Evolutionary conservation across 2,888 invertebrate genomes (phyloP), one percentile per base, ranked within the genome.

Genomic region (Perdita meconis): DNA sequence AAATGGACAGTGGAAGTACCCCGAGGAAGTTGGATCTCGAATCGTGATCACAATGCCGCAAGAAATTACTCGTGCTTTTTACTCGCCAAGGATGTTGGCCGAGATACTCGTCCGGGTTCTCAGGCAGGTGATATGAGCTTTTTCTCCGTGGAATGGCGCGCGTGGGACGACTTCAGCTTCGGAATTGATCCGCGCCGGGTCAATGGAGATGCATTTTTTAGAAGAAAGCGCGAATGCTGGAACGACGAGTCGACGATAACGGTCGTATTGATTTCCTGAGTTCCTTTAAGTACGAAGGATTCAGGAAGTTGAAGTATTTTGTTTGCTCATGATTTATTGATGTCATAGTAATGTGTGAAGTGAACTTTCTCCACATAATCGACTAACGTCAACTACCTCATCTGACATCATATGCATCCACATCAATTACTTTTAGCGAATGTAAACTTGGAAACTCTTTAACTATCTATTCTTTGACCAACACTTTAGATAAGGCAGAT

Each of bases 41-140:
- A 42, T 44, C 59, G 26, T 60, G 44, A 30, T 44, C 59, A 60
- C 24, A 30, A 42, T 42, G 30, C 42, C 12, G 26, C 42, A 60
- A 42, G 42, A 60, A 60, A 60, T 60, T 60, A 60, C 26, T 22
- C 40, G n/a, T 10, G 57, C n/a, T 40, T 57, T 57, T 57, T 57
- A 13, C 55, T 30, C 53, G 30, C 12, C n/a, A 16, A 19, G 19
- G 36, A 19, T 12, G 36, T 8, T 36, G 24, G 4, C 24, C 38
- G 36, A 59, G 42, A 60, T 44, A 60, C 42, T 26, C 26, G 42
- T n/a, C 34, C 19, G 12, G 19, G 19, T 55, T 19, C 16, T 26
- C 19, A 13, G 24, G 44, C 60, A 60, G 60, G 30, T 60, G 60
- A 60, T 44, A 30, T 13, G 19, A 34, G 44, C 13, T 19, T 34